Evolutionary conservation across 2,113 vertebrate genomes (phyloP), one percentile per base, ranked within the genome.

Genomic region (Ptilorrhoa leucosticta): DNA sequence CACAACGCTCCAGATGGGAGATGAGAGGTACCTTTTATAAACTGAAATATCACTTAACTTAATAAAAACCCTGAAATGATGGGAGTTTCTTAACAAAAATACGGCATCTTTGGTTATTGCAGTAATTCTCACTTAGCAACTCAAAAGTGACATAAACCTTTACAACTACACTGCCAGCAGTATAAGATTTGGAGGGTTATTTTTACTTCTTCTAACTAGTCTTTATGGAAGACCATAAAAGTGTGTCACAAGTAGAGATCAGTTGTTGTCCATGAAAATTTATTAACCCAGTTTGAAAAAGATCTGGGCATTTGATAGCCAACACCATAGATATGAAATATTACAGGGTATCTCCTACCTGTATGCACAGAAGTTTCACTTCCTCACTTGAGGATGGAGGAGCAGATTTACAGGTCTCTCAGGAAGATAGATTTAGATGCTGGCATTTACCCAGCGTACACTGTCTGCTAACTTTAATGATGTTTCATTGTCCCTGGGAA

Each of bases 1-100:
- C 15, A 37, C 8, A 15, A 0, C 0, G 0, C 2, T 70, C 31
- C 22, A 69, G 30, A 28, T 2, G 9, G 31, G 39, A 75, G 47
- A 42, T 18, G 12, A 61, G 16, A 50, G 13, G 6, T 33, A 63
- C 7, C 3, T 39, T 79, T 78, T 63, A 27, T 51, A 57, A 58
- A 45, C 11, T 47, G 47, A 89, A 54, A 42, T 71, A 51, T 54
- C 20, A 39, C 24, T 47, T 61, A 65, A 28, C 19, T 40, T 30
- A 71, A 58, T 30, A 42, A 69, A 84, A 54, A 2, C 17, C 9
- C 4, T 45, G 26, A 23, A 54, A 28, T 42, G 23, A 17, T 28
- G 13, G 5, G 37, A 69, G 10, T 73, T 89, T 42, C 23, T 27
- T 58, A 40, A 47, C 2, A 85, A 61, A 47, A 26, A 51, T 33